Conservation (phyloP, 2,113 vertebrate species). For the Myotis lucifugus region DNA sequence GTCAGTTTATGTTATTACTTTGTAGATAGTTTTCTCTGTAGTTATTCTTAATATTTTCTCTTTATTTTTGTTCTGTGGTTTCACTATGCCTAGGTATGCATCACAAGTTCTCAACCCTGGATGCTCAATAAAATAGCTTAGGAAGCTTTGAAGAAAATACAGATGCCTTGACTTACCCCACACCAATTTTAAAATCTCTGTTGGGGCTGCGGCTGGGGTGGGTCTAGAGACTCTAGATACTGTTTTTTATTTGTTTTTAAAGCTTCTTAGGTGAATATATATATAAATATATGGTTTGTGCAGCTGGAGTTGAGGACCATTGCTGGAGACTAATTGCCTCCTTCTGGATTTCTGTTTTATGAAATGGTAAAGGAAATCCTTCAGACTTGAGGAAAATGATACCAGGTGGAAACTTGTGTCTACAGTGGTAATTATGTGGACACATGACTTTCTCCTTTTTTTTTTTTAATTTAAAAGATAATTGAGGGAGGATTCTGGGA, state of each 20-base stretch:
- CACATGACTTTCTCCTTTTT: neutral
- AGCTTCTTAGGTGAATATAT: neutral
- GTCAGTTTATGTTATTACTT: neutral
- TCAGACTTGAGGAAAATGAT: conserved; percentile 12
- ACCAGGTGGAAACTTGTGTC: neutral
- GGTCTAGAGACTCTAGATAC: neutral
- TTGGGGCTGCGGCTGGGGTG: neutral
- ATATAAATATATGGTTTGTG: neutral
- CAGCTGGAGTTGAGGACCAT: neutral
- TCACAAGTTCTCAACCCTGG: neutral
- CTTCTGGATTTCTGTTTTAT: neutral
- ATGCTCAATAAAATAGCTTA: conserved; percentile 10
- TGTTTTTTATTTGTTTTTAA: neutral
- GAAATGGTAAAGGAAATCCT: neutral
- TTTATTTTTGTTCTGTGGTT: conserved; percentile 9
- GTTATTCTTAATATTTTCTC: neutral
- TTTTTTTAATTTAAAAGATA: neutral
- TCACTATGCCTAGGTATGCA: neutral
- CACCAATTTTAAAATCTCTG: neutral
- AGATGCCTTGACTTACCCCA: neutral
- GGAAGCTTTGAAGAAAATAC: neutral
- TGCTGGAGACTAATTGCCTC: neutral
- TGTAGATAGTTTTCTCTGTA: neutral
- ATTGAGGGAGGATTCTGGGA: neutral
- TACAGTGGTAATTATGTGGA: neutral